A percentile compares a stretch with the other conserved stretches of the same genome.
phyloP scores from a whole-genome alignment of 2,888 invertebrate species.

The Caenorhabditis sp. region DNA sequence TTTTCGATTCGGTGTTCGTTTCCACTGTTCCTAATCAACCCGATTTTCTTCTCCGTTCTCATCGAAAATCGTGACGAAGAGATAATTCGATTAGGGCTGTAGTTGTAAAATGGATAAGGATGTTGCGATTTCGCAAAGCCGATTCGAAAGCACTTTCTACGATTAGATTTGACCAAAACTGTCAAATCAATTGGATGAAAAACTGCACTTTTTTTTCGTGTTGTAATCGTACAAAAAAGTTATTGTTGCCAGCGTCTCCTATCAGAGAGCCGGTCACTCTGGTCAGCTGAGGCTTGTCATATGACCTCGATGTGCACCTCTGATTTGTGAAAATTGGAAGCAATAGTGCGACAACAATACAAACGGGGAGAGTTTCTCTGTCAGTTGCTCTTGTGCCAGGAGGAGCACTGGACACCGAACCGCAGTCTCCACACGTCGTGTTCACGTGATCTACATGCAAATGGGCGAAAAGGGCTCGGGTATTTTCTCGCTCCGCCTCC shows the following conservation, averaged over 20 bases:
- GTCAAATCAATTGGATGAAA: not conserved
- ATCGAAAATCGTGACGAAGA: not conserved
- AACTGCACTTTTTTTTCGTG: conserved; percentile 5
- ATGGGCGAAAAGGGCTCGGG: conserved; percentile 32
- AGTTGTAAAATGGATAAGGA: conserved; percentile 13
- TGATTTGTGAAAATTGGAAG: conserved; percentile 3
- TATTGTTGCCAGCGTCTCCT: conserved; percentile 5
- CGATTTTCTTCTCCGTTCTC: not conserved
- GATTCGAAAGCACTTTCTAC: not conserved
- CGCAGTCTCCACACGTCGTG: conserved; percentile 30
- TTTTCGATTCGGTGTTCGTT: conserved; percentile 8
- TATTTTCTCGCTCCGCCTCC: conserved; percentile 53
- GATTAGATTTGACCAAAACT: not conserved
- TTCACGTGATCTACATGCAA: conserved; percentile 57
- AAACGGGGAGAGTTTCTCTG: conserved; percentile 19
- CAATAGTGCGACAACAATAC: not conserved
- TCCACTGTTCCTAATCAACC: conserved; percentile 4
- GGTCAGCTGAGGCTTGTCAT: conserved; percentile 51
- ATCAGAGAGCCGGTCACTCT: conserved; percentile 38
- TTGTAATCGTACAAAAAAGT: conserved; percentile 53
- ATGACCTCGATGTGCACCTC: conserved; percentile 58
- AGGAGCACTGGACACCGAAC: conserved; percentile 18
- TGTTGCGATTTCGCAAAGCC: conserved; percentile 48
- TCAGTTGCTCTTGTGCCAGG: conserved; percentile 53
- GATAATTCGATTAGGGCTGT: conserved; percentile 31